phyloP scores from a whole-genome alignment of 2,797 vertebrate species.

The Miichthys miiuy region DNA sequence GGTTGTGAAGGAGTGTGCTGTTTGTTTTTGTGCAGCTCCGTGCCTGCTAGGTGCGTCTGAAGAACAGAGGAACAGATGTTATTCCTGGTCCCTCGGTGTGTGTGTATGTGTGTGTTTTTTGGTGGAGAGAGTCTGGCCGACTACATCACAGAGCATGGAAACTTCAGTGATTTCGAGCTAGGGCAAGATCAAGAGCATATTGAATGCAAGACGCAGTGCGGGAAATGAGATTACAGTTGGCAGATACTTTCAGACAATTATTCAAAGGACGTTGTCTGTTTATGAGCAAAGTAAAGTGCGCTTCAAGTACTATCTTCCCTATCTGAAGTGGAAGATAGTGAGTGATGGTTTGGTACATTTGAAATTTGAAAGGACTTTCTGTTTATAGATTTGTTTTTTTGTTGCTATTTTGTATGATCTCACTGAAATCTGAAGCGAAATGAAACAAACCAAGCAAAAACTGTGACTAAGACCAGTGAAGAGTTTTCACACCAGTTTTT shows the following conservation, averaged over 20 bases:
- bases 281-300: not conserved
- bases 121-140: not conserved
- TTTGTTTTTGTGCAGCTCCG: slow-evolving; percentile 30
- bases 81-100: slow-evolving; percentile 6
- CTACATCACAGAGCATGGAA: slow-evolving; percentile 36
- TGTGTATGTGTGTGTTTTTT: not conserved
- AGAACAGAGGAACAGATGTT: slow-evolving; percentile 40
- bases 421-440: too few relatives aligned
- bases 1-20: slow-evolving; percentile 16
- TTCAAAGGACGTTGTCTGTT: slow-evolving; percentile 1
- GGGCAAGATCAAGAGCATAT: slow-evolving; percentile 13
- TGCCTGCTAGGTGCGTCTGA: slow-evolving; percentile 33
- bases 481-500: too few relatives aligned
- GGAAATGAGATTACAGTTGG: slow-evolving; percentile 34
- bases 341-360: not conserved
- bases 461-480: too few relatives aligned
- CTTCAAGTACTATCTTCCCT: not conserved
- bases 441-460: too few relatives aligned
- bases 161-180: slow-evolving; percentile 29
- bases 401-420: not conserved
- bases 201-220: slow-evolving; percentile 4
- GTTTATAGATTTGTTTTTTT: not conserved
- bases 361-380: not conserved
- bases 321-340: not conserved
- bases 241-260: slow-evolving; percentile 4